Base-by-base conservation (phyloP, 1,140 invertebrate genomes). In the Vollenhovia emeryi region DNA sequence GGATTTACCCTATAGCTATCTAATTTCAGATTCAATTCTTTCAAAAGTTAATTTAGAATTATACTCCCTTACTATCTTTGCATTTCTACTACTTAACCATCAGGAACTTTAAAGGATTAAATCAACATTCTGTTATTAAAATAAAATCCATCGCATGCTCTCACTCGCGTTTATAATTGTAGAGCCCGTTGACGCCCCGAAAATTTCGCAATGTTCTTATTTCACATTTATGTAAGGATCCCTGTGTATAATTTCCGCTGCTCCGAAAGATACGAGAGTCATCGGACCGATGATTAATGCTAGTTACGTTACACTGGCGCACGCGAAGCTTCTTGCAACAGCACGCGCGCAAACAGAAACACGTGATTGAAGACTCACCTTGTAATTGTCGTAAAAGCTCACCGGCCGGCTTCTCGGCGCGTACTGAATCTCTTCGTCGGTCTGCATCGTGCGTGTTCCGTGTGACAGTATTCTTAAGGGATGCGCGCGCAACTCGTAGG, bases 321-420 rank as follows among this genome's bases (percentile, higher is more conserved):
- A 52, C 7, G 8, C 24, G 11, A 55, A 13, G 30, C 24, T 18
- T 21, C 8, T 8, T 48, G 0, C 7, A 36, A 55, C 55, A 24
- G 60, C 24, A 33, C 21, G 18, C n/a, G 43, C 43, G 21, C n/a
- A 89, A 87, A 85, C 69, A 85, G 11, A 60, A 52, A 66, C 82
- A 90, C 83, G 86, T 87, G 84, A 40, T 15, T 50, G 59, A 33
- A 27, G 8, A 18, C 18, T 43, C 83, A 94, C 92, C 93, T 93
- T 94, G 76, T 94, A 94, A 90, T 95, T 94, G 73, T 95, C 94
- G 85, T 95, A 95, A 88, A 94, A 93, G 91, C 94, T 95, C 62
- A 94, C 93, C 55, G 94, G 94, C 68, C 94, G 94, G 75, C 93
- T 94, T 86, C 92, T 94, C 83, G 92, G 89, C 73, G 91, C 90